Conservation (phyloP, 2,797 vertebrate species). For the Geotrypetes seraphini region DNA sequence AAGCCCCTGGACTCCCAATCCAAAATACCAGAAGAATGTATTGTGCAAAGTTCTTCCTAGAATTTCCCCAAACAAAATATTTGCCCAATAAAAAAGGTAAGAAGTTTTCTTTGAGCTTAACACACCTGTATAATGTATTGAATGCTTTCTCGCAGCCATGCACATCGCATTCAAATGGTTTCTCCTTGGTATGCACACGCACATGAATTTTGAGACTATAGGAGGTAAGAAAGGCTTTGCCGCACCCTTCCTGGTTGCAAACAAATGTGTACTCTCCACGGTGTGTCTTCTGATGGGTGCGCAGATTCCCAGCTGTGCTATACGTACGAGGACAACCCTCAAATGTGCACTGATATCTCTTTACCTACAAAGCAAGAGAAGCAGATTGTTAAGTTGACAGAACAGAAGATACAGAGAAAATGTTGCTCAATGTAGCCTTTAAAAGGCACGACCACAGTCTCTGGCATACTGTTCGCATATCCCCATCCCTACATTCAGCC, state of each 20-base stretch:
- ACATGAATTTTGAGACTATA: slow-evolving; percentile 98
- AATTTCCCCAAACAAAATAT: too few species aligned
- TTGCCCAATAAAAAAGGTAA: too few species aligned
- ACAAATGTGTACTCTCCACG: slow-evolving; percentile 95
- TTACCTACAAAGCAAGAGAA: slow-evolving; percentile 70
- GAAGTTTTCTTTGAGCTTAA: too few species aligned
- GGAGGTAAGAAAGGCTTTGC: slow-evolving; percentile 96
- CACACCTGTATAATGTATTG: slow-evolving; percentile 88
- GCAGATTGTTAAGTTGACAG: too few species aligned
- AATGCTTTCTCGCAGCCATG: slow-evolving; percentile 97
- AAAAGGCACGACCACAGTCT: too few species aligned
- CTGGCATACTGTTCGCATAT: too few species aligned
- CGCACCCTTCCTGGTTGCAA: slow-evolving; percentile 94
- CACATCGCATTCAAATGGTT: slow-evolving; percentile 96
- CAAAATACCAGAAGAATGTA: too few species aligned
- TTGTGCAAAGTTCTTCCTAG: too few species aligned
- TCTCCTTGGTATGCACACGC: slow-evolving; percentile 96
- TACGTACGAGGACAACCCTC: slow-evolving; percentile 95
- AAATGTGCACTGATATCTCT: slow-evolving; percentile 95
- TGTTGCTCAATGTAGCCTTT: too few species aligned
- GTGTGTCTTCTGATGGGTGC: slow-evolving; percentile 96
- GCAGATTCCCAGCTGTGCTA: slow-evolving; percentile 93
- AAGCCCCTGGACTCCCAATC: too few species aligned
- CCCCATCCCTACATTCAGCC: too few species aligned
- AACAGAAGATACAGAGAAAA: too few species aligned